Conservation (phyloP, 2,797 vertebrate genomes). For the Sebastes oblongus region DNA sequence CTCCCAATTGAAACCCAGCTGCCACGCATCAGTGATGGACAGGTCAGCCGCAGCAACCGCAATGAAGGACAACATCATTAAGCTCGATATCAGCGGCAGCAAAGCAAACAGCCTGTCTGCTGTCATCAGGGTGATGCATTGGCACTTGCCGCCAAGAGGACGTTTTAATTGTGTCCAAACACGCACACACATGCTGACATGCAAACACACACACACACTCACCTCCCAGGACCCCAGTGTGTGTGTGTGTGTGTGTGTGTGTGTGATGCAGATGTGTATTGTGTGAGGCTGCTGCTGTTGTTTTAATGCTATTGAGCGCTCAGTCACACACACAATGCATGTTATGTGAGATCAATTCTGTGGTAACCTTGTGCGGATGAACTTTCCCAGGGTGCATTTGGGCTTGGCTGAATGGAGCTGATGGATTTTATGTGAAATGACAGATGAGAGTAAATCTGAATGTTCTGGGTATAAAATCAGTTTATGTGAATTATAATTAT, state of each 20-base stretch:
- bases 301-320: conserved; percentile 22
- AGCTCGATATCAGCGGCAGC: conserved; percentile 69
- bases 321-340: conserved; percentile 22
- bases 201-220: conserved; percentile 30
- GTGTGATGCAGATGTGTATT: neutral
- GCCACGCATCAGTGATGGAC: conserved; percentile 60
- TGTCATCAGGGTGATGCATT: conserved; percentile 78
- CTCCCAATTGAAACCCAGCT: conserved; percentile 39
- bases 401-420: neutral
- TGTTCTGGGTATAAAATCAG: neutral
- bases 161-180: conserved; percentile 75
- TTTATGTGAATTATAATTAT: neutral
- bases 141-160: conserved; percentile 61
- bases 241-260: neutral
- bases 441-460: neutral
- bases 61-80: conserved; percentile 81
- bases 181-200: conserved; percentile 20
- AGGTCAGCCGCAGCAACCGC: conserved; percentile 50
- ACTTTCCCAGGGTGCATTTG: conserved; percentile 35
- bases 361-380: conserved; percentile 21
- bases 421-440: neutral
- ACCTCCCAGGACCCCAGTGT: neutral
- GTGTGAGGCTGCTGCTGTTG: neutral
- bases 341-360: conserved; percentile 32
- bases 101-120: conserved; percentile 76